Percentiles rank a stretch among this genome's conserved stretches.
Conservation (phyloP, 2,113 vertebrate genomes). For the Sturnira hondurensis region DNA sequence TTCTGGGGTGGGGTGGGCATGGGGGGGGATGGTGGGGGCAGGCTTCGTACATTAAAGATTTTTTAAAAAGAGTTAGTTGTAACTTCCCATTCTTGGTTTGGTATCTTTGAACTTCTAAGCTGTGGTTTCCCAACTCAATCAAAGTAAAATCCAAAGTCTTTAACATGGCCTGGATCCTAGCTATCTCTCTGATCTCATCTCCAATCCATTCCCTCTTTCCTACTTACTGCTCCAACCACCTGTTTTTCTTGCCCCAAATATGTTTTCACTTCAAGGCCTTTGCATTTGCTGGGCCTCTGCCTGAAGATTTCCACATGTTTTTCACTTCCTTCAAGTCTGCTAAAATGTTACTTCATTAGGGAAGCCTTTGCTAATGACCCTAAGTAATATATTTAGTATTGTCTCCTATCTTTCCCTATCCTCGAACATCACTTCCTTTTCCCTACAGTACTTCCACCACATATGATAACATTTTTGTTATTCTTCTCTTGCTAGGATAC, state of each 20-base stretch:
- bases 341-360: neutral
- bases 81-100: neutral
- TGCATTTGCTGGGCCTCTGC: neutral
- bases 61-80: neutral
- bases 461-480: neutral
- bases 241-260: neutral
- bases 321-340: neutral
- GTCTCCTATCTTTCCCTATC: neutral
- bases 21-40: too few species aligned
- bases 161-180: neutral
- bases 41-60: neutral
- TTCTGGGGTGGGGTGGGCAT: too few species aligned
- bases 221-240: neutral
- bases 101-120: neutral
- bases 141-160: neutral
- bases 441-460: neutral
- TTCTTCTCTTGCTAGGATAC: neutral
- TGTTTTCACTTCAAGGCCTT: neutral
- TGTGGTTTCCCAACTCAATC: neutral
- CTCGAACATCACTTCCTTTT: neutral
- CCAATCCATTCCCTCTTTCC: neutral
- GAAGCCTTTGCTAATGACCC: neutral
- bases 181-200: neutral
- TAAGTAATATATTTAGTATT: neutral
- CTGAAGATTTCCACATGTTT: neutral